Base-by-base conservation (phyloP, 2,797 vertebrate species). In the Gallirallus australis region DNA sequence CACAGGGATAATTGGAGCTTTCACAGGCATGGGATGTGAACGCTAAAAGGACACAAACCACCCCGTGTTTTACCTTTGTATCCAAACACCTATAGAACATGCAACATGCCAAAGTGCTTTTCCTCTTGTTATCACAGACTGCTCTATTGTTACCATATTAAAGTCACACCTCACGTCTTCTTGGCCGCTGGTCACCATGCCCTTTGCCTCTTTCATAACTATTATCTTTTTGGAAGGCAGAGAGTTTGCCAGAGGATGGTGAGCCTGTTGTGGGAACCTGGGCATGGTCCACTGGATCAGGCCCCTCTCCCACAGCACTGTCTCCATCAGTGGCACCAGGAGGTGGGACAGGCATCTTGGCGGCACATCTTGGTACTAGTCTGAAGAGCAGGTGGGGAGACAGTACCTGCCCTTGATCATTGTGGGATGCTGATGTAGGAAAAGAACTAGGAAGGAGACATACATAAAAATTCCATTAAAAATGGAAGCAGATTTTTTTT, bases 281-380 rank as follows among this genome's bases (percentile, higher is more conserved):
- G n/a, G 54, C 30, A 10, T 3, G 60, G 24, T 12, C 20, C n/a
- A 28, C 20, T 8, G 3, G 40, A 23, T 57, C 18, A 80, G 50
- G 7, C 21, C 19, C 15, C 28, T 57, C 64, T 80, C 35, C 1
- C 0, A 21, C 60, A 35, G 3, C 60, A 40, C 17, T 2, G 0
- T 25, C 1, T 4, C 50, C 59, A 56, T 45, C 61, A 68, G 73
- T 7, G 33, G 40, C 52, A 69, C 45, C 6, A 27, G 21, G 45
- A 87, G 66, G 50, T 30, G 27, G 33, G 59, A 15, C 16, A 31
- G 53, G 11, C 1, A 2, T 56, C 63, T 37, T 69, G 15, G 33
- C 2, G 5, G n/a, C 42, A 56, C 3, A 6, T 31, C 33, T 60
- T 63, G 13, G 6, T 37, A 64, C 16, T 30, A 11, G n/a, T 56